A percentile compares a stretch with the other conserved stretches of the same genome.
Conservation (phyloP, 1,140 invertebrate genomes). For the Drosophila subpulchrella region DNA sequence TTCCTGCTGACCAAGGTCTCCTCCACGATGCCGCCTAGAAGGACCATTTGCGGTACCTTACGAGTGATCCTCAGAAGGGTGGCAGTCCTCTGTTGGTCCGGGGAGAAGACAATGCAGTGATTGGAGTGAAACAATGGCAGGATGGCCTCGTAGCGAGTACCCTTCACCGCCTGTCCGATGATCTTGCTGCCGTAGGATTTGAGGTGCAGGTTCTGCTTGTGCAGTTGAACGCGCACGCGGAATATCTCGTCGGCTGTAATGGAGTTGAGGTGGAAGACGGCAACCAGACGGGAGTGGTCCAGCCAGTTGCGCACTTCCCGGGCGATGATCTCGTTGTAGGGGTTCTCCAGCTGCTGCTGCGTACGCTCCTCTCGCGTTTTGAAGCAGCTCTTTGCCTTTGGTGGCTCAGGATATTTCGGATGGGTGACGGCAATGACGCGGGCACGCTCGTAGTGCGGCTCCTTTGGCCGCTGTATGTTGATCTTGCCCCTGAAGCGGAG, state of each 20-base stretch:
- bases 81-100: slow-evolving; percentile 85
- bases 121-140: slow-evolving; percentile 86
- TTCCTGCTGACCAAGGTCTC: slow-evolving; percentile 88
- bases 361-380: slow-evolving; percentile 43
- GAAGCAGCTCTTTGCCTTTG: slow-evolving; percentile 63
- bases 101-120: slow-evolving; percentile 88
- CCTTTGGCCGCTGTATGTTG: slow-evolving; percentile 89
- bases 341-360: slow-evolving; percentile 85
- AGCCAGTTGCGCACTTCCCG: slow-evolving; percentile 89
- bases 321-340: slow-evolving; percentile 89
- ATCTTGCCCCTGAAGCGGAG: slow-evolving; percentile 89
- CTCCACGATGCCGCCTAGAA: slow-evolving; percentile 89
- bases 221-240: slow-evolving; percentile 86
- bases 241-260: slow-evolving; percentile 87
- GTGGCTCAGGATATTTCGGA: slow-evolving; percentile 84
- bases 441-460: slow-evolving; percentile 88
- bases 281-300: slow-evolving; percentile 89
- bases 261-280: slow-evolving; percentile 89
- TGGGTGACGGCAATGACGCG: slow-evolving; percentile 87
- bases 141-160: slow-evolving; percentile 87
- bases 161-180: slow-evolving; percentile 86
- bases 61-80: slow-evolving; percentile 87
- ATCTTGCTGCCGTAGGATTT: slow-evolving; percentile 87
- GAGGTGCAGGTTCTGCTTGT: slow-evolving; percentile 88
- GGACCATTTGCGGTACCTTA: slow-evolving; percentile 87